phyloP scores from a whole-genome alignment of 2,113 vertebrate species.

The Dinomys branickii region DNA sequence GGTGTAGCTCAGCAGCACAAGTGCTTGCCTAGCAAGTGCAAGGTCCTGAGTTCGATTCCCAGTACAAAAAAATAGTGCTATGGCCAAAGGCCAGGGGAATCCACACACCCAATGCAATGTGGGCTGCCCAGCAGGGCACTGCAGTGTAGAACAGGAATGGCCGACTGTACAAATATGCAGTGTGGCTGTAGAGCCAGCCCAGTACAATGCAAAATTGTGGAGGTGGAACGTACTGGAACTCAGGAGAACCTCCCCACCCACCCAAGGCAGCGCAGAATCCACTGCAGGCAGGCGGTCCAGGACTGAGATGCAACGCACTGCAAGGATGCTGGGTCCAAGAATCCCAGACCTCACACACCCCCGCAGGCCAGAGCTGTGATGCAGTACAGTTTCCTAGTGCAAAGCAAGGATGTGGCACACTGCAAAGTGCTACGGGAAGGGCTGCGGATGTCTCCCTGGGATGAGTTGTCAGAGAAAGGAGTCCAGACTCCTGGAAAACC shows the following conservation, averaged over 20 bases:
- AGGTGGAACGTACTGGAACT: not conserved
- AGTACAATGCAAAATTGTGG: accelerated
- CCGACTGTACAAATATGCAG: not conserved
- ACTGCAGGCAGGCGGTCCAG: accelerated
- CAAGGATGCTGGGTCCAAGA: not conserved
- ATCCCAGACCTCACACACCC: not conserved
- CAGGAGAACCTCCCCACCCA: not conserved
- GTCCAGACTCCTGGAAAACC: not conserved
- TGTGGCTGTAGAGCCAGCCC: not conserved
- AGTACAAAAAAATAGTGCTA: too few relatives aligned
- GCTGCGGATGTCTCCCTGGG: not conserved
- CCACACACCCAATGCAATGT: not conserved
- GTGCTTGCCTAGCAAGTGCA: too few relatives aligned
- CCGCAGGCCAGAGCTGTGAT: not conserved
- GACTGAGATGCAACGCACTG: not conserved
- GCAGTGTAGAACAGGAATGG: not conserved
- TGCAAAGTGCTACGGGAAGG: not conserved
- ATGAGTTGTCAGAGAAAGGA: not conserved
- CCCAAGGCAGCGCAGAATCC: not conserved
- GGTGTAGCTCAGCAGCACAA: too few relatives aligned
- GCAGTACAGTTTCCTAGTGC: not conserved
- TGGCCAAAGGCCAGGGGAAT: not conserved
- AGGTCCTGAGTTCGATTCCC: too few relatives aligned
- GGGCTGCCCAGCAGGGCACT: not conserved
- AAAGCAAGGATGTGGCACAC: not conserved